Evolutionary conservation across 2,888 invertebrate genomes (phyloP), one percentile per base, ranked within the genome.

Genomic region (Oithona nana): DNA sequence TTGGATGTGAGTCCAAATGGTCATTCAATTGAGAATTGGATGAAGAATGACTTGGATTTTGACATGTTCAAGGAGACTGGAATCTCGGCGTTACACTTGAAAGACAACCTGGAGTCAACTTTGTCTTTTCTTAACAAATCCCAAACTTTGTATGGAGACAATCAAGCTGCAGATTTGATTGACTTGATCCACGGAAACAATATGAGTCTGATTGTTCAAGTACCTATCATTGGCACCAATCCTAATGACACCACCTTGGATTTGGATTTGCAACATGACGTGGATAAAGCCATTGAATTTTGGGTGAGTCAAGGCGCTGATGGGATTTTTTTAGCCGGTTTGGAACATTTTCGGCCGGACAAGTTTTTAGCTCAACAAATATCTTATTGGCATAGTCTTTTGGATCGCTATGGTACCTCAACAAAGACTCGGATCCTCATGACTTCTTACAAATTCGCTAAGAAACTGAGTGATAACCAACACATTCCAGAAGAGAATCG

Each of bases 391-490:
- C 20, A 29, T 11, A 59, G 22, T 11, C 22, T 59, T 16, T 22
- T 59, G 22, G 59, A 39, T 50, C 24, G 29, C 24, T 59, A 50
- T 28, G 59, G 59, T 22, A 59, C 49, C 24, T 50, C 59, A 8
- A 6, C 22, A 4, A 24, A 1, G 6, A 48, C 24, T 11, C 39
- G 49, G 29, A 50, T 59, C 26, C 59, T 59, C 1, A 49, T 59
- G 22, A 59, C 59, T 3, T 39, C 39, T 8, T 28, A 48, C 20
- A 49, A 59, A 13, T 59, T 59, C 24, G 54, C 54, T 26, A 20
- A 54, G 22, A 26, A 20, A 3, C 22, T 54, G 2, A 24, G 26
- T 26, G 26, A 20, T 16, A 20, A 54, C 26, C 22, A 20, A 16
- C 13, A 54, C 54, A 26, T 24, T 16, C 24, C 24, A 54, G 54